phyloP scores from a whole-genome alignment of 2,797 vertebrate species.

The Sebastes reedi region DNA sequence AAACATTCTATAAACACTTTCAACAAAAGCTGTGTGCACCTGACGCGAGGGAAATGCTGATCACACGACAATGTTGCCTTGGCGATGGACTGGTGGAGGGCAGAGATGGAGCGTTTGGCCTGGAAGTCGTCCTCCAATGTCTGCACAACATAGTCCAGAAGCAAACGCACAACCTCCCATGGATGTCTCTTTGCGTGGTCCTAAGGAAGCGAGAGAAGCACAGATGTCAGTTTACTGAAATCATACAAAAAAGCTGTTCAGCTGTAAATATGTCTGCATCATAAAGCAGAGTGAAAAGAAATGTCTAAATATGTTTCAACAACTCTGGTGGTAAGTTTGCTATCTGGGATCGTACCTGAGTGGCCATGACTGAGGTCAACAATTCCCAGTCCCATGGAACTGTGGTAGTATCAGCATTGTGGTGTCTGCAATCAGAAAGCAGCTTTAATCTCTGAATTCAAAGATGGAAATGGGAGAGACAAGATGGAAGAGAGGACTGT shows the following conservation, averaged over 20 bases:
- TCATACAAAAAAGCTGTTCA: neutral
- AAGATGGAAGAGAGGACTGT: neutral
- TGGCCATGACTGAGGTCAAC: constrained; percentile 84
- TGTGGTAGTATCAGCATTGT: constrained; percentile 81
- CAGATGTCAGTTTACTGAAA: neutral
- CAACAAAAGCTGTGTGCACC: constrained; percentile 66
- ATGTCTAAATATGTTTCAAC: neutral
- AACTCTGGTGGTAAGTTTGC: neutral
- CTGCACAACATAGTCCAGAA: constrained; percentile 91
- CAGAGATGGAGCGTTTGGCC: constrained; percentile 68
- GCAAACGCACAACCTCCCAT: constrained; percentile 79
- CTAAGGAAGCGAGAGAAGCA: constrained; percentile 52
- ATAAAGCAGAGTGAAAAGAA: neutral
- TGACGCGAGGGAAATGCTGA: constrained; percentile 83
- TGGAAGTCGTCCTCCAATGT: constrained; percentile 94
- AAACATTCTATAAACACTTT: neutral
- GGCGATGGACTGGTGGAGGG: constrained; percentile 85
- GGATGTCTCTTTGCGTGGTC: constrained; percentile 43
- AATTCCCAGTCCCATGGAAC: constrained; percentile 94
- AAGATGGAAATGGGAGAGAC: neutral
- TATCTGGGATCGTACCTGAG: constrained; percentile 81
- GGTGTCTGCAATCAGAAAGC: constrained; percentile 83
- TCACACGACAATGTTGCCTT: constrained; percentile 89
- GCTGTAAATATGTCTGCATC: neutral
- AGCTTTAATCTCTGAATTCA: constrained; percentile 18